These are phyloP conservation scores for Turdus rufiventris DNA, from an alignment of 2,113 vertebrate genomes.

Conservation along the genomic window DNA sequence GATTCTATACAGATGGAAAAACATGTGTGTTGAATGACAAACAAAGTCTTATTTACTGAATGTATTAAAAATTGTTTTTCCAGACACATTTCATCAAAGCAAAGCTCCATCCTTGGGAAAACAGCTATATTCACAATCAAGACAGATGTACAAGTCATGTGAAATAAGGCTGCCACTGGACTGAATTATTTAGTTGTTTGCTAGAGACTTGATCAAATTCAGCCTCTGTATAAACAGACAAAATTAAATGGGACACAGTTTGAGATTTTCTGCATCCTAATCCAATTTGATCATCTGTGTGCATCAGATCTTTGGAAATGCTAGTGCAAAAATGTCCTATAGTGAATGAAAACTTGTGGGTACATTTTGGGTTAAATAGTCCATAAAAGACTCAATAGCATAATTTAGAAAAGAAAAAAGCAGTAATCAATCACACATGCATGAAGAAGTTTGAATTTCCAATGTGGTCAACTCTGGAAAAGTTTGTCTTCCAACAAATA, in stretches of 20 bases:
- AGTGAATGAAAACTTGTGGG: neutral
- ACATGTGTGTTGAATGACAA: constrained; percentile 32
- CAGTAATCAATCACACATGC: neutral
- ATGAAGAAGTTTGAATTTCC: neutral
- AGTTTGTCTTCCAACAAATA: neutral
- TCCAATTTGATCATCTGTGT: neutral
- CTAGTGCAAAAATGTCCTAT: neutral
- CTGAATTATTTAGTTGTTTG: constrained; percentile 66
- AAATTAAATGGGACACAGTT: constrained; percentile 31
- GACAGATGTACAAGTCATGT: constrained; percentile 48
- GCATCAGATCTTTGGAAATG: neutral
- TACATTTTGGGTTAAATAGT: neutral
- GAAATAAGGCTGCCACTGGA: constrained; percentile 37
- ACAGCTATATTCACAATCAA: constrained; percentile 28
- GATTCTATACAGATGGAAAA: constrained; percentile 12
- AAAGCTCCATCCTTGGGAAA: constrained; percentile 4
- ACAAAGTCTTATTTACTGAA: constrained; percentile 43
- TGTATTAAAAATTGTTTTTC: constrained; percentile 58
- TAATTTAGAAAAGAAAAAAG: neutral
- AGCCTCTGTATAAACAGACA: constrained; percentile 7
- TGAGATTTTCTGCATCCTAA: neutral
- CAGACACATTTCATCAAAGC: constrained; percentile 52
- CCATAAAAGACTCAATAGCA: neutral
- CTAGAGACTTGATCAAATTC: constrained; percentile 36
- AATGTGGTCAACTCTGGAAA: neutral